Evolutionary conservation across 2,113 vertebrate species (phyloP), one percentile per base, ranked within the genome.

Genomic region (Ceratotherium simum): DNA sequence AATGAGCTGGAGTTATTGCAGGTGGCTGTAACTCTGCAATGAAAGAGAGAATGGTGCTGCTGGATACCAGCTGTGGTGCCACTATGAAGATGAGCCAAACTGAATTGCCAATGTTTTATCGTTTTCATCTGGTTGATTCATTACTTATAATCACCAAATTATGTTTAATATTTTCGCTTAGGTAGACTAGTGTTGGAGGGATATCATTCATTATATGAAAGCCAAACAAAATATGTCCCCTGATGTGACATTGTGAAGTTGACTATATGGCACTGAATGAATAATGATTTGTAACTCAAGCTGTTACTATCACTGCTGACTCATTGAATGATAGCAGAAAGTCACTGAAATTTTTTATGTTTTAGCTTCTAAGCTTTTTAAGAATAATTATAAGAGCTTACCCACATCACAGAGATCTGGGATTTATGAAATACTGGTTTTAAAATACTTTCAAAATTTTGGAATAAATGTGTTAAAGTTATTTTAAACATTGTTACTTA

Each of bases 151-250:
- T 94, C 42, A 56, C 51, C 67, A 84, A 56, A 79, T 92, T 92
- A 96, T 79, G 83, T 96, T 92, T 80, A 90, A 39, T 92, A 88
- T 91, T 92, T 90, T 95, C 67, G 8, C n/a, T 64, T 78, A 60
- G 60, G 23, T 73, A 69, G 48, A 86, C 48, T 82, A 92, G n/a
- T 84, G 18, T 65, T 91, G 18, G 51, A 95, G 23, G 62, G 48
- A 67, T 93, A 76, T 96, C 46, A 56, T 76, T 93, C 92, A 90
- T 87, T 75, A 76, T 70, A n/a, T 51, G 39, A 94, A 96, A 88
- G 33, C 8, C 16, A 88, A 94, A 92, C 6, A 72, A 92, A 98
- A 39, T 46, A 88, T 88, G 84, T 75, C 18, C 75, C 42, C 65
- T 84, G 33, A 84, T 84, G 65, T 84, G 91, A 60, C 58, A 92